These are phyloP conservation scores for Tursiops truncatus DNA, from an alignment of 2,113 vertebrate genomes.

Conservation along the genomic window DNA sequence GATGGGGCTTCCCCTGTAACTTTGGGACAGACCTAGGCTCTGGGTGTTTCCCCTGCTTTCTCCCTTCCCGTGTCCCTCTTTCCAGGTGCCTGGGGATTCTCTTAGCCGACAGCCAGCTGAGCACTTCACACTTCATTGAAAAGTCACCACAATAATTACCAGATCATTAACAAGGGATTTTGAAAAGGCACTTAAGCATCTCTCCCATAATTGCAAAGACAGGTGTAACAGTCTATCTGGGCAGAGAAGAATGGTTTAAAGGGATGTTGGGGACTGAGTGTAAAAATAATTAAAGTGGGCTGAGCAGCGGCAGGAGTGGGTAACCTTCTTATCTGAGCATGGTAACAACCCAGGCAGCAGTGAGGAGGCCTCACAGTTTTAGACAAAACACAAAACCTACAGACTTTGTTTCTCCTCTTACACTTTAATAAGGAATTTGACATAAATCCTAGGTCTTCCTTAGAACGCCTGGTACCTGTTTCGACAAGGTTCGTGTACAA, in stretches of 20 bases:
- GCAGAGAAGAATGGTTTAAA: background rate
- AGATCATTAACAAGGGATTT: constrained; percentile 64
- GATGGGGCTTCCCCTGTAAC: background rate
- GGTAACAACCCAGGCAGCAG: fast-evolving
- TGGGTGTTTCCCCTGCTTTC: fast-evolving
- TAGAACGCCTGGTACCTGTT: background rate
- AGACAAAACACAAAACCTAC: background rate
- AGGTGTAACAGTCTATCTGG: constrained; percentile 53
- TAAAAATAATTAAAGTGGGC: constrained; percentile 19
- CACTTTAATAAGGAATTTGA: background rate
- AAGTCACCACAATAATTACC: constrained; percentile 67
- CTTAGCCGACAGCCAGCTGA: constrained; percentile 4
- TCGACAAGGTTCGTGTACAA: background rate
- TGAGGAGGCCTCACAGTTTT: background rate
- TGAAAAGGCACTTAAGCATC: constrained; percentile 51
- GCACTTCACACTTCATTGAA: constrained; percentile 55
- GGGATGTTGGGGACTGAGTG: background rate
- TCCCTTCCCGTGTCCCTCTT: background rate
- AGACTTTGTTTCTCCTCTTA: background rate
- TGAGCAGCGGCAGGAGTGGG: background rate
- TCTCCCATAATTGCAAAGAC: constrained; percentile 66
- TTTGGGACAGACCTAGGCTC: background rate
- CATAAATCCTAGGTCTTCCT: background rate
- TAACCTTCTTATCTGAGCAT: background rate
- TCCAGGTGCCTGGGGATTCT: background rate